Percentiles rank a stretch among this genome's conserved stretches.
Evolutionary conservation across 2,113 vertebrate species (phyloP).

Genomic region (Shinisaurus crocodilurus): DNA sequence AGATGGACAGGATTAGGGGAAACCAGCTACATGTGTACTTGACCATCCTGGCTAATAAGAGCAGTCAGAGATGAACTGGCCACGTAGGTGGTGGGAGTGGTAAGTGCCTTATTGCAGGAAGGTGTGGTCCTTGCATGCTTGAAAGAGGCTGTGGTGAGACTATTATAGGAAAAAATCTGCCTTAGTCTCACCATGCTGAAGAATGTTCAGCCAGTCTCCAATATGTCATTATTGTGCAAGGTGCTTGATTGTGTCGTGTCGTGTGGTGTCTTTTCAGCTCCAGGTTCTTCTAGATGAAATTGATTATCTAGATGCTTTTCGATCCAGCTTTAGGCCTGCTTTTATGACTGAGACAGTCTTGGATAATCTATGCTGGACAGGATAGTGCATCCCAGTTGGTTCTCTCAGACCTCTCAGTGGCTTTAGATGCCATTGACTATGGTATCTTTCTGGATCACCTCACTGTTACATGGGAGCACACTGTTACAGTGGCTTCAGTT

Average conservation of each 20-base stretch:
- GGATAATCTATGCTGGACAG: neutral
- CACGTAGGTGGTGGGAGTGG: neutral
- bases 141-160: neutral
- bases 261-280: neutral
- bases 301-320: neutral
- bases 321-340: neutral
- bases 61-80: neutral
- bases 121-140: neutral
- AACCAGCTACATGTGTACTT: neutral
- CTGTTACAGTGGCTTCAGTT: too few species aligned
- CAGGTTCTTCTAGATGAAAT: neutral
- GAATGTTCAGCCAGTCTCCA: neutral
- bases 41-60: neutral
- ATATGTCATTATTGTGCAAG: neutral
- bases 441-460: neutral
- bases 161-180: neutral
- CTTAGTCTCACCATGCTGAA: neutral
- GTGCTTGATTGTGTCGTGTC: neutral
- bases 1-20: neutral
- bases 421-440: neutral
- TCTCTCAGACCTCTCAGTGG: neutral
- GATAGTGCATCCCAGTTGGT: neutral
- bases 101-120: neutral
- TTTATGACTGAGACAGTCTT: neutral
- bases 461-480: too few species aligned